These are phyloP conservation scores for Pedetes capensis DNA, from an alignment of 2,113 vertebrate genomes.

Conservation along the genomic window DNA sequence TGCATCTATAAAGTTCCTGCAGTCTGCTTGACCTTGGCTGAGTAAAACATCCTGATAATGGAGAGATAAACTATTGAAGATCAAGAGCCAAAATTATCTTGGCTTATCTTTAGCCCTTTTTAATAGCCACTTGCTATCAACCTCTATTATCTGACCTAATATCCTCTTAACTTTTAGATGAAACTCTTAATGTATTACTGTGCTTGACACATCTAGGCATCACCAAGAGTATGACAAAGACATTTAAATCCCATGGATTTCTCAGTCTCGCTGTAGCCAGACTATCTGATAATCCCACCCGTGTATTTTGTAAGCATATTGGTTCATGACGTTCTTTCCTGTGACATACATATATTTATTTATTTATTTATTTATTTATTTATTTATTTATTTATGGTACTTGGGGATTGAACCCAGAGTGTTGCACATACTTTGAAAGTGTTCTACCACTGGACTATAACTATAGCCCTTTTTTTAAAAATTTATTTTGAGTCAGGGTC, in stretches of 20 bases:
- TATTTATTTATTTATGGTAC: too few species aligned
- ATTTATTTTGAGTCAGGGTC: too few species aligned
- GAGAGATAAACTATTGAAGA: background rate
- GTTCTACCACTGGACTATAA: too few species aligned
- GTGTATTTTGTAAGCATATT: background rate
- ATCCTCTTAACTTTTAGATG: background rate
- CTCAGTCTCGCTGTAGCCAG: background rate
- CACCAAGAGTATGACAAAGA: background rate
- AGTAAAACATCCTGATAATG: background rate
- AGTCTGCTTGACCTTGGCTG: background rate
- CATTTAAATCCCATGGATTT: background rate
- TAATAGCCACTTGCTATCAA: background rate
- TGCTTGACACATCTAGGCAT: background rate
- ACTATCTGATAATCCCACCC: background rate
- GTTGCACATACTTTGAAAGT: too few species aligned
- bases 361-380: too few species aligned
- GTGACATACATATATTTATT: too few species aligned
- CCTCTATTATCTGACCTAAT: background rate
- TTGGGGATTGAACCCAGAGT: too few species aligned
- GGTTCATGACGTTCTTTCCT: background rate
- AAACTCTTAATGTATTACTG: background rate
- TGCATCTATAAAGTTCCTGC: background rate
- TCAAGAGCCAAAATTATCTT: background rate
- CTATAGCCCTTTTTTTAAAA: too few species aligned
- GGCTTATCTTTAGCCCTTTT: background rate